These are phyloP conservation scores for Actinia equina DNA, from an alignment of 64 coral and sea anemone species.

Conservation along the genomic window DNA sequence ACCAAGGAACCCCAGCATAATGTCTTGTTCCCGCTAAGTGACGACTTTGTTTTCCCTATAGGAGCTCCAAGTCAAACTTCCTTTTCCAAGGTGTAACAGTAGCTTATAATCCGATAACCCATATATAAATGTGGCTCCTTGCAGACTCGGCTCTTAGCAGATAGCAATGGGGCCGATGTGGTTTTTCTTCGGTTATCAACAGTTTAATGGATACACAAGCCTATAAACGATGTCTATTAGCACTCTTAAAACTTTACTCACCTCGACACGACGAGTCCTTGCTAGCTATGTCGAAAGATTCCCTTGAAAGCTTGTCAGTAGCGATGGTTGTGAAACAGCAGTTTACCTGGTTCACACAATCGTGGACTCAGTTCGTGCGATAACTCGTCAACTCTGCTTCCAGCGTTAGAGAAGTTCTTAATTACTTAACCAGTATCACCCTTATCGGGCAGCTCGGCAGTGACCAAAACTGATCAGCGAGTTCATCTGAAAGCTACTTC, in stretches of 20 bases:
- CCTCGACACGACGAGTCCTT: not conserved
- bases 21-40: not conserved
- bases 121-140: not conserved
- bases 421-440: not conserved
- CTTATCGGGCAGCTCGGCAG: not conserved
- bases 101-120: conserved; percentile 12
- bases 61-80: not conserved
- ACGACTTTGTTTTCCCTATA: not conserved
- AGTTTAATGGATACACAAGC: not conserved
- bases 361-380: not conserved
- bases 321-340: not conserved
- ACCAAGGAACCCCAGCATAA: not conserved
- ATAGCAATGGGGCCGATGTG: not conserved
- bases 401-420: not conserved
- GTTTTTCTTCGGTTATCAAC: conserved; percentile 2
- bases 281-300: conserved; percentile 3
- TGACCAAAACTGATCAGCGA: not conserved
- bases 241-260: not conserved
- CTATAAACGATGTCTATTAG: conserved; percentile 2
- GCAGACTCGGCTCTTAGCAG: not conserved
- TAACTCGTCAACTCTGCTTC: conserved; percentile 13
- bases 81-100: not conserved
- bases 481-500: not conserved
- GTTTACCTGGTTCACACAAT: not conserved
- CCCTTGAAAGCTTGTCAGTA: conserved; percentile 11